Conservation (phyloP, 2,113 vertebrate genomes). For the Gorsachius goisagi region DNA sequence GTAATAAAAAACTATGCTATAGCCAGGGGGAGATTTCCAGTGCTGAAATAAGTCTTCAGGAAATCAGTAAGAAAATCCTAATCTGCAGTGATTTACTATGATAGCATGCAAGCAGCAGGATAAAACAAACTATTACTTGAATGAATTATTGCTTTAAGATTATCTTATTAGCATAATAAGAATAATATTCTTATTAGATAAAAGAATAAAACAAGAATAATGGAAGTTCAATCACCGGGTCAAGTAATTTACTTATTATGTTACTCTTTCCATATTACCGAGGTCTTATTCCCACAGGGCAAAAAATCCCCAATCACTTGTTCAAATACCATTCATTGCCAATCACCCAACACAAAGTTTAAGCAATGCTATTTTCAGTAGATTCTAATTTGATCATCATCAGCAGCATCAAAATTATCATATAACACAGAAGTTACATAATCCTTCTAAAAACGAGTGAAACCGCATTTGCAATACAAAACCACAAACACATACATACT, state of each 20-base stretch:
- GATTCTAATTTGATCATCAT: background rate
- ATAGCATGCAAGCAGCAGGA: background rate
- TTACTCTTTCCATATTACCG: background rate
- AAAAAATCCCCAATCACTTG: background rate
- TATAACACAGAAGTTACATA: background rate
- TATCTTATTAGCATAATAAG: background rate
- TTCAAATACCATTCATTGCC: background rate
- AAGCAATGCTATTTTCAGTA: background rate
- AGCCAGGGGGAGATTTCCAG: background rate
- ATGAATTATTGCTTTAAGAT: background rate
- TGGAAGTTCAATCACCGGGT: background rate
- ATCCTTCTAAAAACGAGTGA: background rate
- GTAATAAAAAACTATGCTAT: background rate
- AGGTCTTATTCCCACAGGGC: background rate
- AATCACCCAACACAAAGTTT: background rate
- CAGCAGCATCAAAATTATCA: background rate
- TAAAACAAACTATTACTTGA: background rate
- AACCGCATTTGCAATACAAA: background rate
- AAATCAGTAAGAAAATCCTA: slow-evolving; percentile 9
- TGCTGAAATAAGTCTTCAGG: slow-evolving; percentile 16
- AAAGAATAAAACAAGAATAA: background rate
- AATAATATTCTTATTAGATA: too few relatives aligned
- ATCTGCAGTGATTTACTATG: background rate
- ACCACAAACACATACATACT: background rate
- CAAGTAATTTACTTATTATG: background rate